Evolutionary conservation across 2,888 invertebrate genomes (phyloP), one percentile per base, ranked within the genome.

Genomic region (Oscheius sp.): DNA sequence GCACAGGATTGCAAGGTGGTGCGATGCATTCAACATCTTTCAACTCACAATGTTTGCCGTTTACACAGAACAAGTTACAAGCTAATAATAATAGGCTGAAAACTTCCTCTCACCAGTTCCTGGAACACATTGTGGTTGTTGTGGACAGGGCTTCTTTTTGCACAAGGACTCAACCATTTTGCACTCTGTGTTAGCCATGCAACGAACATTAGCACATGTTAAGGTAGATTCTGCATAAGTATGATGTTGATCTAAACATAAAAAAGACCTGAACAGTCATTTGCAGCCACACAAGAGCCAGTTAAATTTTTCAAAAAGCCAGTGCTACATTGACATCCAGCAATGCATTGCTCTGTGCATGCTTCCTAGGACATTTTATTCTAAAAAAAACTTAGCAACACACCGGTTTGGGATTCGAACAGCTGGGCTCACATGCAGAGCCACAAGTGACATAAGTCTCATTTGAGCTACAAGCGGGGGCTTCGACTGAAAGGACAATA

Each of bases 1-100:
- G 61, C 44, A 61, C 32, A 17, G 61, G 61, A 45, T 61, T 45
- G 45, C 61, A 61, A 9, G 61, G 61, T 5, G 61, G 45, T 17
- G 20, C 22, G 9, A 45, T 17, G 17, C 61, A 61, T 12, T 22
- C 5, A 4, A 61, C 61, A 20, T 24, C 32, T 32, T 45, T 3
- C 1, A 61, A 32, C 28, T 47, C 26, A 44, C 61, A 61, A 4
- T 17, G 22, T 45, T 61, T 30, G 2, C 47, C 61, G 9, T 2
- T 1, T 6, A 24, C 22, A 17, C 61, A 61, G 9, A n/a, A n/a
- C 3, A 45, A 30, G 22, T 3, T 14, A 30, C 45, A 61, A 41
- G 3, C 26, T 44, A 61, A 44, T 3, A 2, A 59, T 1, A 59
- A 28, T 41, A 17, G 4, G n/a, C 4, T 3, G 20, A 41, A 41